A percentile compares a stretch with the other conserved stretches of the same genome.
phyloP scores from a whole-genome alignment of 2,888 invertebrate genomes.

The Cephus runcator region DNA sequence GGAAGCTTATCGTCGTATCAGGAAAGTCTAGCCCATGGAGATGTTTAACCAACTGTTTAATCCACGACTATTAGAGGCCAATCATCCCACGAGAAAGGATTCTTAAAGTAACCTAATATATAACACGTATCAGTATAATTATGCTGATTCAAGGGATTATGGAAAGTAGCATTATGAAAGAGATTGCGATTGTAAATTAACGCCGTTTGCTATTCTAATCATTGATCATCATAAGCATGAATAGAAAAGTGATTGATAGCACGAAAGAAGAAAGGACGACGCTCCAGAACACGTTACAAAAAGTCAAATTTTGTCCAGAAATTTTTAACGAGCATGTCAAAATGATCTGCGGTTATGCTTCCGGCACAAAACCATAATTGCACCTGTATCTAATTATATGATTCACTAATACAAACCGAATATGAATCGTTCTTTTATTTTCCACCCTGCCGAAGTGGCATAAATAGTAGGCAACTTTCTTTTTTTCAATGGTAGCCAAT shows the following conservation, averaged over 20 bases:
- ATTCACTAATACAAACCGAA: constrained; percentile 38
- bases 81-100: neutral
- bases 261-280: neutral
- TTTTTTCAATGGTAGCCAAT: constrained; percentile 6
- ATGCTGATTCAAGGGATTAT: neutral
- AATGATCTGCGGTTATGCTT: constrained; percentile 17
- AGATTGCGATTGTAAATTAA: neutral
- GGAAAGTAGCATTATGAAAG: neutral
- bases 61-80: neutral
- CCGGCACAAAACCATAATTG: constrained; percentile 33
- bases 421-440: constrained; percentile 30
- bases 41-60: neutral
- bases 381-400: constrained; percentile 36
- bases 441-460: constrained; percentile 16
- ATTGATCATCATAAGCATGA: neutral
- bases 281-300: neutral
- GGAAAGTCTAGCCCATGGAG: neutral
- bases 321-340: neutral
- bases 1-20: neutral
- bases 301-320: neutral
- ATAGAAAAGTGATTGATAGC: neutral
- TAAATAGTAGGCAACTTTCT: constrained; percentile 20
- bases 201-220: neutral
- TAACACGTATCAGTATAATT: neutral
- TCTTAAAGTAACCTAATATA: neutral